These are phyloP conservation scores for Podarcis muralis DNA, from an alignment of 2,113 vertebrate species.

Conservation along the genomic window DNA sequence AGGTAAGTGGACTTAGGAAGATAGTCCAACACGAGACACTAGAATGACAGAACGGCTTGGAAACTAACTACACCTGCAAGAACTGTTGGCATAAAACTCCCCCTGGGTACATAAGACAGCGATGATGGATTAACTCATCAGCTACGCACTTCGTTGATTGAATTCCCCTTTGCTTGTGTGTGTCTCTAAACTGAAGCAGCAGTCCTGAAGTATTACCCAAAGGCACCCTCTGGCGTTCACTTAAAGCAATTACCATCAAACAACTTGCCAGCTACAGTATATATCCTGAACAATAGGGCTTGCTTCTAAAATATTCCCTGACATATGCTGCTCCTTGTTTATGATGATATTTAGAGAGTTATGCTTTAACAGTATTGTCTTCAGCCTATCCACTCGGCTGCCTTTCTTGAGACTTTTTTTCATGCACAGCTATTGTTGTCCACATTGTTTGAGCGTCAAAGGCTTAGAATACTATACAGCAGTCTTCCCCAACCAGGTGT, in stretches of 20 bases:
- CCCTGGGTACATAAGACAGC: background rate
- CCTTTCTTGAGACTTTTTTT: background rate
- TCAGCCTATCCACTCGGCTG: background rate
- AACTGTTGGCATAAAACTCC: background rate
- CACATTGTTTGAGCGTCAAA: background rate
- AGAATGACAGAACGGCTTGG: background rate
- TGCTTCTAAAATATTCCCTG: background rate
- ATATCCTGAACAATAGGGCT: background rate
- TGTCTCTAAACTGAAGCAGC: background rate
- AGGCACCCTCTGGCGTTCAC: slow-evolving; percentile 55
- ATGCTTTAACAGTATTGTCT: background rate
- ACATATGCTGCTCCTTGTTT: background rate
- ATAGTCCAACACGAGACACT: too few species aligned
- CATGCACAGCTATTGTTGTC: too few species aligned
- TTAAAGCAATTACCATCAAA: background rate
- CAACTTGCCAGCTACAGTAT: background rate
- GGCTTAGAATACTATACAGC: background rate
- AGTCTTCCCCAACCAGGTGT: too few species aligned
- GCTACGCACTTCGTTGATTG: background rate
- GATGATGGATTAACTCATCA: background rate
- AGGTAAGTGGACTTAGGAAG: too few species aligned
- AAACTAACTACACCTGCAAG: background rate
- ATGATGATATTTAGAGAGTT: background rate
- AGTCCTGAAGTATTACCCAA: background rate
- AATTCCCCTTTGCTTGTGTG: background rate